Evolutionary conservation across 2,888 invertebrate genomes (phyloP).

Genomic region (Drosophila greeni): DNA sequence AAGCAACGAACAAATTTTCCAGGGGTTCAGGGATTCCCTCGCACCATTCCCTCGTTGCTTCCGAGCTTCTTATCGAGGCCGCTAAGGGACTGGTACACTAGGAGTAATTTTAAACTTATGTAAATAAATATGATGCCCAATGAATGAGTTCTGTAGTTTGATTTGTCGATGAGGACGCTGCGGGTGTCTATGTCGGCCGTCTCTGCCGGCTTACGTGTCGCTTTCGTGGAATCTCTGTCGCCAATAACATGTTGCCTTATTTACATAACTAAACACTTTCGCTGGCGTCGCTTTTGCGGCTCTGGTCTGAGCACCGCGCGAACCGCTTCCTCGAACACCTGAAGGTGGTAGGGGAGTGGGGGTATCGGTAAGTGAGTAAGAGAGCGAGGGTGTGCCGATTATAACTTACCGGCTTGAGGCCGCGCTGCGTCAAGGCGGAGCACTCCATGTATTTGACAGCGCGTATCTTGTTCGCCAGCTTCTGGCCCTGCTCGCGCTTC

Average conservation of each 20-base stretch:
- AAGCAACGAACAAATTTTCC: neutral
- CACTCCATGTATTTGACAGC: conserved; percentile 99
- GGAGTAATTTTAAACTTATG: conserved; percentile 48
- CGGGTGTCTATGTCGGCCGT: conserved; percentile 29
- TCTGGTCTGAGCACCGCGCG: conserved; percentile 98
- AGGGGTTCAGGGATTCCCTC: neutral
- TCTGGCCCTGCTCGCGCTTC: conserved; percentile 98
- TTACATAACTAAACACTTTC: conserved; percentile 92
- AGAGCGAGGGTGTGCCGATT: conserved; percentile 30
- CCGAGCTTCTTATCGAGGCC: conserved; percentile 1
- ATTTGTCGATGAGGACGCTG: conserved; percentile 52
- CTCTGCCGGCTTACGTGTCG: conserved; percentile 26
- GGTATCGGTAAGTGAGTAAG: conserved; percentile 4
- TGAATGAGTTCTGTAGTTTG: conserved; percentile 58
- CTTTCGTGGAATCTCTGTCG: conserved; percentile 45
- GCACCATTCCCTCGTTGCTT: neutral
- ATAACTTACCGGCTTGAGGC: conserved; percentile 88
- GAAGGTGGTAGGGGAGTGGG: conserved; percentile 47
- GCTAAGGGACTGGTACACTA: conserved; percentile 23
- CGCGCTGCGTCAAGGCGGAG: conserved; percentile 98
- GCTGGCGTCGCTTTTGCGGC: conserved; percentile 95
- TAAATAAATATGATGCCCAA: conserved; percentile 52
- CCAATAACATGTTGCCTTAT: conserved; percentile 52
- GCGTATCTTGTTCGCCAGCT: conserved; percentile 98
- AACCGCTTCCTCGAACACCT: conserved; percentile 99